These are phyloP conservation scores for Chydorus sphaericus DNA, from an alignment of 2,888 invertebrate genomes.

Conservation along the genomic window DNA sequence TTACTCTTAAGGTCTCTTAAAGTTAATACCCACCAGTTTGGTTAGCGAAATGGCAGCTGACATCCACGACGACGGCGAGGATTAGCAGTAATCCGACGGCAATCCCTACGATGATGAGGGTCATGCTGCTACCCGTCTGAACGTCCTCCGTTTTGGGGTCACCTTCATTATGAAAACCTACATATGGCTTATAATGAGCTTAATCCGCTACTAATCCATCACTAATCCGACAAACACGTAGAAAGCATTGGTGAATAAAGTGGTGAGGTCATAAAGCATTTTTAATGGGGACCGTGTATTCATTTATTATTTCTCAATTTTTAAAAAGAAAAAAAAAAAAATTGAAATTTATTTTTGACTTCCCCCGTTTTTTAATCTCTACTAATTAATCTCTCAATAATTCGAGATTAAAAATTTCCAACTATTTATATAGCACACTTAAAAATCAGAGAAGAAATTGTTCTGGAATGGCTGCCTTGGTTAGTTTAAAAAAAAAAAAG, in stretches of 20 bases:
- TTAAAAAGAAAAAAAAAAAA: too few relatives aligned
- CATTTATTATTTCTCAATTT: too few relatives aligned
- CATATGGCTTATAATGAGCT: not conserved
- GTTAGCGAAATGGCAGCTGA: slow-evolving; percentile 57
- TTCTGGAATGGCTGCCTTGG: too few relatives aligned
- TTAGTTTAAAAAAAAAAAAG: too few relatives aligned
- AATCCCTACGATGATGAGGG: slow-evolving; percentile 59
- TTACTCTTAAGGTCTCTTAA: too few relatives aligned
- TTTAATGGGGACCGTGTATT: too few relatives aligned
- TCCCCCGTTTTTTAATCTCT: too few relatives aligned
- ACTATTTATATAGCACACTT: too few relatives aligned
- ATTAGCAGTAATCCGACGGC: slow-evolving; percentile 65
- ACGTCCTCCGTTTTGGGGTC: slow-evolving; percentile 4
- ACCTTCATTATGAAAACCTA: slow-evolving; percentile 11
- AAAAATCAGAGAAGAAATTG: too few relatives aligned
- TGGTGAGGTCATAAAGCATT: not conserved
- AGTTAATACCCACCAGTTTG: slow-evolving; percentile 34
- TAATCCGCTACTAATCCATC: not conserved
- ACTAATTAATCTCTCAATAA: too few relatives aligned
- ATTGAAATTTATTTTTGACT: too few relatives aligned
- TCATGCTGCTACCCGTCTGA: slow-evolving; percentile 17
- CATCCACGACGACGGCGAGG: slow-evolving; percentile 55
- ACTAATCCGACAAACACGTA: not conserved
- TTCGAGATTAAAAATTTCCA: too few relatives aligned
- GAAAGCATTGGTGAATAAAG: not conserved